A percentile compares a stretch with the other conserved stretches of the same genome.
Conservation (phyloP, 2,888 invertebrate species). For the Liodrosophila aerea region DNA sequence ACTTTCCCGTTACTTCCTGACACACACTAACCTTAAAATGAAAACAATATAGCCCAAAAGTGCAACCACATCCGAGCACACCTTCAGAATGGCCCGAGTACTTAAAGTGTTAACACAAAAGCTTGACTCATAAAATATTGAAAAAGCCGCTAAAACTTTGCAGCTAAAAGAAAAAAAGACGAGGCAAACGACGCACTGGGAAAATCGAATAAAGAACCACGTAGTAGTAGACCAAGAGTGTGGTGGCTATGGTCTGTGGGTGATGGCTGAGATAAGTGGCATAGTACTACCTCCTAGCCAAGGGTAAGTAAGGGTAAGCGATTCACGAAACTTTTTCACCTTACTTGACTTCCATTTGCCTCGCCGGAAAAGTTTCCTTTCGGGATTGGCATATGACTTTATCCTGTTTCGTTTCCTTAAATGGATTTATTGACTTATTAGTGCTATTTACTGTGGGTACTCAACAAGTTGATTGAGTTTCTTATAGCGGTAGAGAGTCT, state of each 20-base stretch:
- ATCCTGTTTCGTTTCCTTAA: constrained; percentile 26
- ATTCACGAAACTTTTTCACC: constrained; percentile 56
- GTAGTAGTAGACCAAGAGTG: too few species aligned
- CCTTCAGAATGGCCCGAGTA: constrained; percentile 71
- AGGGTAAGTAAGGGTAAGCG: constrained; percentile 45
- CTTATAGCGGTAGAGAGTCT: too few species aligned
- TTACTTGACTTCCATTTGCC: constrained; percentile 11
- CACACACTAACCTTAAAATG: constrained; percentile 36
- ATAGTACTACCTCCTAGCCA: not conserved
- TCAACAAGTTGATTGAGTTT: constrained; percentile 34
- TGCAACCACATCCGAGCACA: not conserved
- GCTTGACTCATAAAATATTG: constrained; percentile 81
- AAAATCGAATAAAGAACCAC: constrained; percentile 13
- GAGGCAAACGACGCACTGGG: constrained; percentile 21
- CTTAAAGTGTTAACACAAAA: constrained; percentile 78
- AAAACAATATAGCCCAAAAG: too few species aligned
- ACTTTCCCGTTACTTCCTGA: constrained; percentile 74
- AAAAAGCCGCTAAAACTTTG: constrained; percentile 80
- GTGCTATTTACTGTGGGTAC: constrained; percentile 29
- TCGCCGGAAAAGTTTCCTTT: constrained; percentile 16
- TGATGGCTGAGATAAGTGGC: too few species aligned
- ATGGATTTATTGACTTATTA: constrained; percentile 65
- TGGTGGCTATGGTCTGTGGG: too few species aligned
- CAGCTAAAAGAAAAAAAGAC: constrained; percentile 65
- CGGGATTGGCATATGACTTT: constrained; percentile 17